Base-by-base conservation (phyloP, 2,888 invertebrate species). In the Ethmia dodecea region DNA sequence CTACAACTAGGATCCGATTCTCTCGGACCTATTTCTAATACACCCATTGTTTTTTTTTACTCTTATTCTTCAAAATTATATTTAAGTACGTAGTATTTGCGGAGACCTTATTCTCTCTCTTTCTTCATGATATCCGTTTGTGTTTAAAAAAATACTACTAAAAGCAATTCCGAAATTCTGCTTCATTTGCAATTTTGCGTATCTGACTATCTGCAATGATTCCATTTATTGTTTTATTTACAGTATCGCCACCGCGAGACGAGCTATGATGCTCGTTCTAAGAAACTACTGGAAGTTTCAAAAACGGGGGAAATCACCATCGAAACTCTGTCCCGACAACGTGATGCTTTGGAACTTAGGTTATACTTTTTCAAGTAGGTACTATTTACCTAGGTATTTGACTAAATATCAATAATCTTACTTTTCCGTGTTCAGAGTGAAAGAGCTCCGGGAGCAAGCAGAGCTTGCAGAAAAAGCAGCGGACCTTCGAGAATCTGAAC, bases 301-400 rank as follows among this genome's bases (percentile, higher is more conserved):
- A 84, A 81, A 60, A 79, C 69, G 35, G 84, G 79, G 20, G 86
- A 83, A 66, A 46, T 70, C 0, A 71, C 84, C 0, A 77, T 84
- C 33, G 84, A 81, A 42, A 42, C 71, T 10, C 44, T 86, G 25
- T 69, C 73, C 4, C 70, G 70, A 4, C 86, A 84, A 44, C 68
- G 86, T 10, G 81, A 84, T 54, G 81, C 81, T 13, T 58, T 86
- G 22, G 86, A 86, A 49, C 41, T 67, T 10, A 75, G 86, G 86
- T 83, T n/a, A 25, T 11, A 6, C 12, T 26, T 11, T 12, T 10
- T 12, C 3, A 11, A 10, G 9, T 26, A 13, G 8, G 9, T 28
- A 13, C 13, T 14, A 14, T 13, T 28, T 28, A 13, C 14, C 3
- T 2, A 14, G n/a, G 14, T 14, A 10, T 9, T 14, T 28, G 3